phyloP scores from a whole-genome alignment of 2,797 vertebrate species.

The Enteromius treurensis region DNA sequence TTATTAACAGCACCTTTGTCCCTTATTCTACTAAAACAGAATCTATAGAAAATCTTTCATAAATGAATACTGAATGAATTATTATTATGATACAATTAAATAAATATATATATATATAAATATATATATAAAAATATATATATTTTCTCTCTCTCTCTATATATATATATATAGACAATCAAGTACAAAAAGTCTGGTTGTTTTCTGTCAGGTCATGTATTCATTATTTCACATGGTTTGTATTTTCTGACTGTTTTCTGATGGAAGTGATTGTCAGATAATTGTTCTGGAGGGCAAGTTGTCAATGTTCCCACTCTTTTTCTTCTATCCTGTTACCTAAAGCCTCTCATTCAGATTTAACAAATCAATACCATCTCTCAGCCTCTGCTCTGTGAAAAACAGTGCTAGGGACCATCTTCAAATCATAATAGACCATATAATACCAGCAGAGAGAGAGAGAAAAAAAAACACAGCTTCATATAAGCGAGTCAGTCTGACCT shows the following conservation, averaged over 20 bases:
- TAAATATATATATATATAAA: no score
- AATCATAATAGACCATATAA: constrained; percentile 16
- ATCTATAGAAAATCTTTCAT: background rate
- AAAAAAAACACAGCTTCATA: background rate
- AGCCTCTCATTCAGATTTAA: constrained; percentile 38
- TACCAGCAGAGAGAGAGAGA: background rate
- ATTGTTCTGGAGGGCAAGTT: constrained; percentile 6
- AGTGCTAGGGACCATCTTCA: constrained; percentile 24
- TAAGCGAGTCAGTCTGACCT: background rate
- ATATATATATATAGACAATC: background rate
- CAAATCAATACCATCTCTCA: constrained; percentile 30
- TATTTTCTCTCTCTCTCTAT: no score
- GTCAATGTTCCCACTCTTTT: constrained; percentile 23
- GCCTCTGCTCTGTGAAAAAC: constrained; percentile 14
- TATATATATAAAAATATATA: background rate
- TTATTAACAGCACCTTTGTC: background rate
- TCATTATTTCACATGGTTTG: constrained; percentile 7
- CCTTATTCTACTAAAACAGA: background rate
- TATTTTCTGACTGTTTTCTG: constrained; percentile 36
- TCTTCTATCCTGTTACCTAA: constrained; percentile 19
- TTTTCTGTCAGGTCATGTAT: background rate
- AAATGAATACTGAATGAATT: background rate
- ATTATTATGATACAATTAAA: background rate
- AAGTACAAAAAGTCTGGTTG: background rate
- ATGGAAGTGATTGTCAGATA: constrained; percentile 49